Base-by-base conservation (phyloP, 1,140 invertebrate genomes). In the Bombus sibiricus region DNA sequence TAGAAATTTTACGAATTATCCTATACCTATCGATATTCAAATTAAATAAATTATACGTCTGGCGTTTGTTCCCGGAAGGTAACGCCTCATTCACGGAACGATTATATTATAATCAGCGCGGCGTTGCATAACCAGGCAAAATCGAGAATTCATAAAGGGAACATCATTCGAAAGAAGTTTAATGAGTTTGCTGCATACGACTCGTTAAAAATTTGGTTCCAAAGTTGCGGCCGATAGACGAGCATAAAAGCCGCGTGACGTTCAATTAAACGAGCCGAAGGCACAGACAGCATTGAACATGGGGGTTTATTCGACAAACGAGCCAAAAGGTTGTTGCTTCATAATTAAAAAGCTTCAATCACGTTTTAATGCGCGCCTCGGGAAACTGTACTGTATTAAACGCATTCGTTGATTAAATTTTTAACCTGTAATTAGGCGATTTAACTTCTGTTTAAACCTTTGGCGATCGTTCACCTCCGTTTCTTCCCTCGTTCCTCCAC, bases 271-370 rank as follows among this genome's bases (percentile, higher is more conserved):
- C 53, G 53, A 32, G 34, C 0, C 62, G 62, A 78, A 76, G 74
- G 34, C 43, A 64, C 71, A 41, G 53, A 64, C 57, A 68, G 74
- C 81, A 76, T 78, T 22, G 53, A 59, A 83, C 69, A 69, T 78
- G 64, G 64, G 37, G 64, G 37, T 37, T 69, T 78, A 69, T 59
- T 78, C 34, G 41, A 37, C 57, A 57, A 79, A 79, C 39, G 22
- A 41, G 37, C 2, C 8, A 1, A 62, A 68, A 84, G 22, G 37
- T 41, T 57, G 83, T 79, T 79, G 83, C 39, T 77, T 32, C 66
- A 71, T 79, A 59, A 84, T 79, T 79, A 84, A 84, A 84, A 72
- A 79, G 76, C 76, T 84, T 62, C 83, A n/a, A 72, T 84, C 66
- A 37, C n/a, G 32, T 79, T 80, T 72, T 47, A 83, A 69, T 53